phyloP scores from a whole-genome alignment of 2,113 vertebrate genomes.

The Nerophis ophidion region DNA sequence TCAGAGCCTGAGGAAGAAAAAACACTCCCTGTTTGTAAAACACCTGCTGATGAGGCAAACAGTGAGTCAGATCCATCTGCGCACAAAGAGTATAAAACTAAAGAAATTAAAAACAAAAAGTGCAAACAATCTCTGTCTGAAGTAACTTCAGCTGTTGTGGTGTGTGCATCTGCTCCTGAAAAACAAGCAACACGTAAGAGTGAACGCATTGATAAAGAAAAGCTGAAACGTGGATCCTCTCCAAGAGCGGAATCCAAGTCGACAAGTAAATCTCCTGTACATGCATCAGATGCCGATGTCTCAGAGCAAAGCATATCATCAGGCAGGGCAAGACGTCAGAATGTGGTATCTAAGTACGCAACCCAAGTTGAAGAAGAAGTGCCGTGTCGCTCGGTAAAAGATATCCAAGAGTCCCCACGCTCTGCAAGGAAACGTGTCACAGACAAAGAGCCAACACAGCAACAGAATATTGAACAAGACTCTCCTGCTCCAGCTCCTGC shows the following conservation, averaged over 20 bases:
- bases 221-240: conserved; percentile 84
- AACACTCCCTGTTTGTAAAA: conserved; percentile 52
- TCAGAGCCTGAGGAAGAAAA: conserved; percentile 58
- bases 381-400: conserved; percentile 73
- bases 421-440: conserved; percentile 79
- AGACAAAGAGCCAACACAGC: conserved; percentile 75
- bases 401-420: conserved; percentile 77
- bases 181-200: conserved; percentile 92
- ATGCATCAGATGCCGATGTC: conserved; percentile 74
- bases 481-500: conserved; percentile 55
- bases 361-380: conserved; percentile 83
- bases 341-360: conserved; percentile 90
- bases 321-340: conserved; percentile 83
- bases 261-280: conserved; percentile 82
- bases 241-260: conserved; percentile 86
- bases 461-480: conserved; percentile 67
- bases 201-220: conserved; percentile 93
- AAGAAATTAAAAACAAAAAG: conserved; percentile 83
- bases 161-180: conserved; percentile 60
- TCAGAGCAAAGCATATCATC: conserved; percentile 80
- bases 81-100: conserved; percentile 68
- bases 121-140: conserved; percentile 70
- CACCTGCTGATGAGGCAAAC: conserved; percentile 65
- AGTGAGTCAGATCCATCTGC: conserved; percentile 65
- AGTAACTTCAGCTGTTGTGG: conserved; percentile 52